Percentiles rank a stretch among this genome's conserved stretches.
Conservation (phyloP, 2,113 vertebrate genomes). For the Clupea harengus region DNA sequence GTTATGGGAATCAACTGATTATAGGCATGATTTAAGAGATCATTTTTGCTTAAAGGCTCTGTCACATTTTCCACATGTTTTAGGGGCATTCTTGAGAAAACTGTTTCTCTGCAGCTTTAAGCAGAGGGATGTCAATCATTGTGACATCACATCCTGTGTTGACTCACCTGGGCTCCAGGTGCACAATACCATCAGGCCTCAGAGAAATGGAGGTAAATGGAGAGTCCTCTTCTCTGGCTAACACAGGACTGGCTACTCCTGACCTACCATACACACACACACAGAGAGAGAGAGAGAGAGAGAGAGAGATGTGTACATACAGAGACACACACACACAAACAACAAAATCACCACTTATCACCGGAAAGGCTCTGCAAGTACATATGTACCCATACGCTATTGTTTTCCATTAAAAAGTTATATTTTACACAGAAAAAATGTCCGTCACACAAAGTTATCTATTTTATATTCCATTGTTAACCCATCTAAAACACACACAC, state of each 20-base stretch:
- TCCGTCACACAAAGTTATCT: neutral
- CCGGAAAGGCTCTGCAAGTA: too few species aligned
- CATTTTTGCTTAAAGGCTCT: neutral
- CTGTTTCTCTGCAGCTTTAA: neutral
- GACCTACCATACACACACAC: slow-evolving; percentile 58
- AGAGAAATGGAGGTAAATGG: slow-evolving; percentile 70
- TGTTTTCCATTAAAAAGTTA: too few species aligned
- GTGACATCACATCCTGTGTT: slow-evolving; percentile 6
- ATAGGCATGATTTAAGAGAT: neutral
- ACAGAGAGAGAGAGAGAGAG: neutral
- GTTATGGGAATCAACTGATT: neutral
- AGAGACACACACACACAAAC: slow-evolving; percentile 3
- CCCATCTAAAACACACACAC: neutral
- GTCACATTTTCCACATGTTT: too few species aligned
- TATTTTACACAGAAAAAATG: too few species aligned
- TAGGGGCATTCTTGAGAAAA: too few species aligned
- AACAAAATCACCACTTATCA: neutral
- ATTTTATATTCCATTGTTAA: neutral
- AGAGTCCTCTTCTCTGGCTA: slow-evolving; percentile 54
- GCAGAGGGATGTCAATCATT: neutral
- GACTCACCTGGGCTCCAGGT: slow-evolving; percentile 58
- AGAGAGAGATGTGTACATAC: neutral
- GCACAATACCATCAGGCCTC: slow-evolving; percentile 60
- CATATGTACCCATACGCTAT: too few species aligned
- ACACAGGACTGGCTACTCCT: slow-evolving; percentile 52